A percentile compares a stretch with the other conserved stretches of the same genome.
Conservation (phyloP, 1,140 invertebrate species). For the Eciton burchellii region DNA sequence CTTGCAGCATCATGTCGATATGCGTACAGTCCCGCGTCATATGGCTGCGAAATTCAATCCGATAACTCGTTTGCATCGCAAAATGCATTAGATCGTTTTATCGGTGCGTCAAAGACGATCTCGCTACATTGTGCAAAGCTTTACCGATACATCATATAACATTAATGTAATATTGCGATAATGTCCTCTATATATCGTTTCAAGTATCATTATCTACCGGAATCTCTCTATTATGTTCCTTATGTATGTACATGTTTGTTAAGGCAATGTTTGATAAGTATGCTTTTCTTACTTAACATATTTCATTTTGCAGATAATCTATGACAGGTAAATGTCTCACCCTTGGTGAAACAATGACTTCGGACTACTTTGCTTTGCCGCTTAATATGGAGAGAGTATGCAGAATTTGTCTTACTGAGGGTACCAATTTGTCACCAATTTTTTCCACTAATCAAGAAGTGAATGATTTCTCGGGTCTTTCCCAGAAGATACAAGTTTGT, state of each 20-base stretch:
- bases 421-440: constrained; percentile 80
- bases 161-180: constrained; percentile 16
- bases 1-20: neutral
- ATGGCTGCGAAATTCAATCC: constrained; percentile 15
- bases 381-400: constrained; percentile 82
- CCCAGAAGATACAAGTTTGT: constrained; percentile 82
- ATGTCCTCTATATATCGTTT: neutral
- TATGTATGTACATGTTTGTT: neutral
- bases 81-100: neutral
- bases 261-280: neutral
- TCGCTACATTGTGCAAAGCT: neutral
- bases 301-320: constrained; percentile 55
- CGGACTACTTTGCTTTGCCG: constrained; percentile 78
- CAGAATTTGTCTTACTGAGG: constrained; percentile 81
- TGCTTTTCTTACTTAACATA: constrained; percentile 5
- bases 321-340: neutral
- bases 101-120: neutral
- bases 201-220: neutral
- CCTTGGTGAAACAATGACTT: constrained; percentile 73
- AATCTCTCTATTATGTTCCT: neutral
- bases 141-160: neutral
- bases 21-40: constrained; percentile 1
- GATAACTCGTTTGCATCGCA: neutral
- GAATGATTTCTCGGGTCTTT: constrained; percentile 72
- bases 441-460: constrained; percentile 78